Conservation (phyloP, 2,888 invertebrate genomes). For the Rhagonycha lutea region DNA sequence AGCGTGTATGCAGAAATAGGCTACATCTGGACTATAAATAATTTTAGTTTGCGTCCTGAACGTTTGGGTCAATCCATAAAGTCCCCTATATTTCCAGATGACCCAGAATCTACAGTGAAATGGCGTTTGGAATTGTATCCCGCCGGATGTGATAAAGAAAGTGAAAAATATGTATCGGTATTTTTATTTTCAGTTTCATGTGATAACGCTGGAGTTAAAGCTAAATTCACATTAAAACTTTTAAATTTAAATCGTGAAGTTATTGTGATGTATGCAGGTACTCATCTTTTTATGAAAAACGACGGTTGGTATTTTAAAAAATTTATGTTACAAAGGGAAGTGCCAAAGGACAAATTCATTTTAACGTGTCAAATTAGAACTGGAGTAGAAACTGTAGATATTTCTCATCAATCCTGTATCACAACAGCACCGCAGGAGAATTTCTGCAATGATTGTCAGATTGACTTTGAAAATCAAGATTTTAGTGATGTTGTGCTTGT, state of each 20-base stretch:
- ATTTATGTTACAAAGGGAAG: slow-evolving; percentile 95
- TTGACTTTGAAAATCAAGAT: slow-evolving; percentile 94
- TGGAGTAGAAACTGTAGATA: slow-evolving; percentile 98
- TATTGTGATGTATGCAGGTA: slow-evolving; percentile 99
- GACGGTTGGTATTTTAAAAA: slow-evolving; percentile 99
- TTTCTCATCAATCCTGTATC: slow-evolving; percentile 97
- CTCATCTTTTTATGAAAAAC: slow-evolving; percentile 99
- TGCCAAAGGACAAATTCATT: slow-evolving; percentile 98
- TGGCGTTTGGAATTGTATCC: slow-evolving; percentile 99
- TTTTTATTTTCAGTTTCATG: slow-evolving; percentile 98
- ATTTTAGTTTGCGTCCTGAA: slow-evolving; percentile 99
- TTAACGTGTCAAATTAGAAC: slow-evolving; percentile 99
- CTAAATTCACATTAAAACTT: slow-evolving; percentile 99
- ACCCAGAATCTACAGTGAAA: slow-evolving; percentile 99
- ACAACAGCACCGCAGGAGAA: slow-evolving; percentile 95
- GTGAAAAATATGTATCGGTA: slow-evolving; percentile 99
- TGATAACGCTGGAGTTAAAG: too few relatives aligned
- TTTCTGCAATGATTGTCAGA: slow-evolving; percentile 91
- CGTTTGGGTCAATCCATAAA: slow-evolving; percentile 99
- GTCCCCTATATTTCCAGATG: slow-evolving; percentile 99
- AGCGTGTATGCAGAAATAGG: slow-evolving; percentile 99
- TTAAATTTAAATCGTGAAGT: slow-evolving; percentile 99
- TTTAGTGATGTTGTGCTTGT: slow-evolving; percentile 99
- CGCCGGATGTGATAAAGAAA: slow-evolving; percentile 99
- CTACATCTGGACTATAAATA: slow-evolving; percentile 99